Evolutionary conservation across 2,113 vertebrate genomes (phyloP).

Genomic region (Zosterops pallidus): DNA sequence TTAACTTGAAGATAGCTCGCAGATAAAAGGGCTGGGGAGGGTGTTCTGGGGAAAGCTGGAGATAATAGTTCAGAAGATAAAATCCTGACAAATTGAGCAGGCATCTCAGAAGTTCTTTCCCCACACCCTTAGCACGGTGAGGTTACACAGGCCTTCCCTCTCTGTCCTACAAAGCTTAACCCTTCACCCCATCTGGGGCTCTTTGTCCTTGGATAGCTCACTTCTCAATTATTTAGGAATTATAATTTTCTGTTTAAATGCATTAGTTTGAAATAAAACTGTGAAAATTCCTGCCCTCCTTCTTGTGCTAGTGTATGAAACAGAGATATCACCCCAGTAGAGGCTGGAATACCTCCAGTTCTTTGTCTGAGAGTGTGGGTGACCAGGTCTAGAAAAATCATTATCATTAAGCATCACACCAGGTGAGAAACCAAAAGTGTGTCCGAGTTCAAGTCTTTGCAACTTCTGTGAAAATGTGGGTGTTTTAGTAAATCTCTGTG

Average conservation of each 20-base stretch:
- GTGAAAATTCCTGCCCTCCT: background rate
- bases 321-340: background rate
- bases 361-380: background rate
- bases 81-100: conserved; percentile 31
- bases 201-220: background rate
- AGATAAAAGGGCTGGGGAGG: conserved; percentile 16
- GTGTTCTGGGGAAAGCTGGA: background rate
- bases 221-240: background rate
- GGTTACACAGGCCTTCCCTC: background rate
- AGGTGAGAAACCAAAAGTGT: background rate
- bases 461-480: background rate
- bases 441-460: background rate
- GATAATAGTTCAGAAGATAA: conserved; percentile 11
- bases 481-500: background rate
- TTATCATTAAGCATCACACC: background rate
- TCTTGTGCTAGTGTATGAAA: background rate
- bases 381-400: background rate
- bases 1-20: background rate
- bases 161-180: background rate
- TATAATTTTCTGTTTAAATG: background rate
- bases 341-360: background rate
- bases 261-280: background rate
- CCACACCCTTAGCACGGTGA: background rate
- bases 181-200: background rate
- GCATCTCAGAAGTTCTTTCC: background rate